These are phyloP conservation scores for Campoletis sonorensis DNA, from an alignment of 1,140 invertebrate species.

Conservation along the genomic window DNA sequence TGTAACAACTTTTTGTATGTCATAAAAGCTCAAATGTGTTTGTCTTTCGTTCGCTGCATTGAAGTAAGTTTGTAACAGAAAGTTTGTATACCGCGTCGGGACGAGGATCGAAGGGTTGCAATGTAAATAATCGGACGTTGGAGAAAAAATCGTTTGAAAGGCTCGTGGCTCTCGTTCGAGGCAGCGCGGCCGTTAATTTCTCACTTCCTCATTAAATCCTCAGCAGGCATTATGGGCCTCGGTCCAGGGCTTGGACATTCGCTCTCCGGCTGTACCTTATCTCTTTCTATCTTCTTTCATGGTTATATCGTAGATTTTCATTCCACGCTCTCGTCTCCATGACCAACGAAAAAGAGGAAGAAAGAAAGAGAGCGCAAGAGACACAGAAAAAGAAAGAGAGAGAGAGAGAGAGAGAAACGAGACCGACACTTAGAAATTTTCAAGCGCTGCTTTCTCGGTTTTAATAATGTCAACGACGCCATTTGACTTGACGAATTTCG, in stretches of 20 bases:
- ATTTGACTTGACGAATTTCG: constrained; percentile 34
- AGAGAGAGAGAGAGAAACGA: background rate
- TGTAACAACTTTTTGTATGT: too few species aligned
- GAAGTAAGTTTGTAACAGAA: background rate
- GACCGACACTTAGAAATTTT: constrained; percentile 50
- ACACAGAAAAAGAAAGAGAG: background rate
- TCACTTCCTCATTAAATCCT: constrained; percentile 76
- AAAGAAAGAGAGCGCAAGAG: background rate
- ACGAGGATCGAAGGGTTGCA: background rate
- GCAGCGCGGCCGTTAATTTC: constrained; percentile 69
- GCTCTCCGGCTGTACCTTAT: constrained; percentile 48
- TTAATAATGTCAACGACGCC: constrained; percentile 57
- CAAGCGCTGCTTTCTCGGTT: constrained; percentile 60
- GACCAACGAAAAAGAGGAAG: constrained; percentile 14
- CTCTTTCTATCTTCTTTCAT: constrained; percentile 45
- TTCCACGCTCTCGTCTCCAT: constrained; percentile 48
- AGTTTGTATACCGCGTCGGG: background rate
- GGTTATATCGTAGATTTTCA: constrained; percentile 67
- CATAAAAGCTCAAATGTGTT: background rate
- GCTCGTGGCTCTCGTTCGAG: constrained; percentile 55
- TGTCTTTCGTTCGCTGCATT: background rate
- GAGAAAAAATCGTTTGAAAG: constrained; percentile 55
- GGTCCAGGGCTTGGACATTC: constrained; percentile 54
- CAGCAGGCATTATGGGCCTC: constrained; percentile 65
- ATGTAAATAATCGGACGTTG: constrained; percentile 55